These are phyloP conservation scores for Spodoptera picta DNA, from an alignment of 2,888 invertebrate species.

Conservation along the genomic window DNA sequence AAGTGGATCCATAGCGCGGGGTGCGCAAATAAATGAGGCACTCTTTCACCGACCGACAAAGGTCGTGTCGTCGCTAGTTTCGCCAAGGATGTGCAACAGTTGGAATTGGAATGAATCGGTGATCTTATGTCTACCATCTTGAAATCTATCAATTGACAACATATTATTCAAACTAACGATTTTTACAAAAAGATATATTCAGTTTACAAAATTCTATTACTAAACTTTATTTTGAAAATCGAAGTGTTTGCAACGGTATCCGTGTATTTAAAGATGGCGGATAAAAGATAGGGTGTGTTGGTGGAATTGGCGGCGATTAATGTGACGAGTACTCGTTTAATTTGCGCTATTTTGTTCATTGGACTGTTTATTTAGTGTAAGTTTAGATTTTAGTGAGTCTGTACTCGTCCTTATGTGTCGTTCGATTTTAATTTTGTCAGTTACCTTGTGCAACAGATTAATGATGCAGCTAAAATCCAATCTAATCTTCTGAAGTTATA, in stretches of 20 bases:
- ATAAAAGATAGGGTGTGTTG: slow-evolving; percentile 48
- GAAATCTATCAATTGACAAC: slow-evolving; percentile 16
- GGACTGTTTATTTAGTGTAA: slow-evolving; percentile 76
- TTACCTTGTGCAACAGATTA: slow-evolving; percentile 1
- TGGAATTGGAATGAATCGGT: slow-evolving; percentile 31
- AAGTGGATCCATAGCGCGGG: slow-evolving; percentile 92
- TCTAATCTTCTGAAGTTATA: neutral
- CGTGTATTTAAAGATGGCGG: slow-evolving; percentile 48
- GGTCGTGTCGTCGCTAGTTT: slow-evolving; percentile 82
- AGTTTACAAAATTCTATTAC: too few relatives aligned
- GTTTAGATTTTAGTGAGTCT: slow-evolving; percentile 70
- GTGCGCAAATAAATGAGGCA: slow-evolving; percentile 87
- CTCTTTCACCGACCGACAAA: slow-evolving; percentile 83
- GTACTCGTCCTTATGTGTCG: slow-evolving; percentile 79
- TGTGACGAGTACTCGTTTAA: slow-evolving; percentile 84
- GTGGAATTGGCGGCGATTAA: slow-evolving; percentile 72
- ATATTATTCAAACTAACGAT: neutral
- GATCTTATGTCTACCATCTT: slow-evolving; percentile 55
- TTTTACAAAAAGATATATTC: too few relatives aligned
- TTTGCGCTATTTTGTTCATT: slow-evolving; percentile 81
- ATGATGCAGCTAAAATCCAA: slow-evolving; percentile 1
- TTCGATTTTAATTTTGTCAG: slow-evolving; percentile 36
- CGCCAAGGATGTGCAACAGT: slow-evolving; percentile 46
- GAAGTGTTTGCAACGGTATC: neutral
- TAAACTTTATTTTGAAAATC: neutral